These are phyloP conservation scores for Laodelphax striatellus DNA, from an alignment of 1,140 invertebrate genomes.

Conservation along the genomic window DNA sequence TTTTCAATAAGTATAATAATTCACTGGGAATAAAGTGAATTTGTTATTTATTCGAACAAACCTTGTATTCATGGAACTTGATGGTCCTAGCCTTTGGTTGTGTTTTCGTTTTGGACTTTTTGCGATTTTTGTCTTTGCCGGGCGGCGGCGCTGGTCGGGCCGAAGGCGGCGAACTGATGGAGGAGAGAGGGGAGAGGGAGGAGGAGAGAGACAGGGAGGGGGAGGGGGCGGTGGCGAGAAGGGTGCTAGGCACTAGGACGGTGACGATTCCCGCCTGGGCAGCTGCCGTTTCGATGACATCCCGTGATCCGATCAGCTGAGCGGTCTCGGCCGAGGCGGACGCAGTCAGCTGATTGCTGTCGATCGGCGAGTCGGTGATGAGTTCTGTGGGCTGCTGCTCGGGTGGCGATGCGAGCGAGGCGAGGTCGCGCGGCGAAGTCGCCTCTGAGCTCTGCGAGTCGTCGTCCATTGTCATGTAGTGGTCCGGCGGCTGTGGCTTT, in stretches of 20 bases:
- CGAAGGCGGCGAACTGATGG: slow-evolving; percentile 23
- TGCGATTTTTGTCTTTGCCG: slow-evolving; percentile 71
- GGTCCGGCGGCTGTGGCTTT: slow-evolving; percentile 68
- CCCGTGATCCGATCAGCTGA: slow-evolving; percentile 20
- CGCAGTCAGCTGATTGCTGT: too few relatives aligned
- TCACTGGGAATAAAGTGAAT: too few relatives aligned
- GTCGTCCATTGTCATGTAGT: slow-evolving; percentile 74
- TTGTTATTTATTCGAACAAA: slow-evolving; percentile 28
- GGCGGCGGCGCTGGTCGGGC: slow-evolving; percentile 40
- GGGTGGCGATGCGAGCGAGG: slow-evolving; percentile 6
- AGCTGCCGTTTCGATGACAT: slow-evolving; percentile 47
- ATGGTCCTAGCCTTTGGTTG: slow-evolving; percentile 79
- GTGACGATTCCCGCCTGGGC: slow-evolving; percentile 52
- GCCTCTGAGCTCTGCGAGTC: slow-evolving; percentile 73
- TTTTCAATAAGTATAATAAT: too few relatives aligned
- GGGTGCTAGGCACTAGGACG: slow-evolving; percentile 30
- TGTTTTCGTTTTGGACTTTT: slow-evolving; percentile 76
- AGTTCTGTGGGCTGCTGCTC: neutral
- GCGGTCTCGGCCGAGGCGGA: too few relatives aligned
- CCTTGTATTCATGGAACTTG: slow-evolving; percentile 97
- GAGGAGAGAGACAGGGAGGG: slow-evolving; percentile 10
- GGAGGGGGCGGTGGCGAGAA: slow-evolving; percentile 8
- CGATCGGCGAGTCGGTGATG: too few relatives aligned
- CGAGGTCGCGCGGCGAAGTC: slow-evolving; percentile 31
- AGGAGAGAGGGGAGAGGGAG: slow-evolving; percentile 18